Evolutionary conservation across 2,113 vertebrate species (phyloP), one percentile per base, ranked within the genome.

Genomic region (Diadophis punctatus): DNA sequence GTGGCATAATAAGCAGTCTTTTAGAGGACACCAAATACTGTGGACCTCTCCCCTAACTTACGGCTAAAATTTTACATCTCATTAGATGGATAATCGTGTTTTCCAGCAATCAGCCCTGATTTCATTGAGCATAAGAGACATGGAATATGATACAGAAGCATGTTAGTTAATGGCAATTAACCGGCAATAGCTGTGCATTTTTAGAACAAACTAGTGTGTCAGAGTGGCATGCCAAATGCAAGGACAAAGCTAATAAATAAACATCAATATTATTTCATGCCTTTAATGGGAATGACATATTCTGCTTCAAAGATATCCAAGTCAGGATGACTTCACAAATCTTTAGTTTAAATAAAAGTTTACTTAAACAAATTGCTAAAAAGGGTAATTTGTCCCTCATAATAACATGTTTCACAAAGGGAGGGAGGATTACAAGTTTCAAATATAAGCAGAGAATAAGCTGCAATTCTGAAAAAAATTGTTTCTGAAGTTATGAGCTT

Each of bases 391-490:
- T 88, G 58, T 93, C 1, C 1, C 68, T 63, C 18, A 90, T 88
- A 0, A 48, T 87, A 49, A 8, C 48, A 55, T 9, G 74, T 14
- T 53, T 86, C 48, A 91, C 49, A 86, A 34, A 34, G 58, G 58
- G 58, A 63, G 1, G n/a, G 9, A 0, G 9, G n/a, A 49, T 27
- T 16, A 51, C 87, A 30, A 94, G 1, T 25, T 58, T 90, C n/a
- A 88, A 14, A 85, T 88, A 23, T 16, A 91, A 87, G 6, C 4
- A 92, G 55, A 43, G 12, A 63, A 90, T 51, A 7, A 88, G 1
- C 34, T 49, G 91, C 39, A 20, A 89, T 94, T 93, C 46, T 43
- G 30, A 34, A 93, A 58, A 49, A 92, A 95, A 92, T 58, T 84
- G 11, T 12, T 89, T 89, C 51, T 30, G 3, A 80, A 39, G 89